A percentile compares a stretch with the other conserved stretches of the same genome.
Conservation (phyloP, 2,888 invertebrate species). For the Venustoraphidia nigricollis region DNA sequence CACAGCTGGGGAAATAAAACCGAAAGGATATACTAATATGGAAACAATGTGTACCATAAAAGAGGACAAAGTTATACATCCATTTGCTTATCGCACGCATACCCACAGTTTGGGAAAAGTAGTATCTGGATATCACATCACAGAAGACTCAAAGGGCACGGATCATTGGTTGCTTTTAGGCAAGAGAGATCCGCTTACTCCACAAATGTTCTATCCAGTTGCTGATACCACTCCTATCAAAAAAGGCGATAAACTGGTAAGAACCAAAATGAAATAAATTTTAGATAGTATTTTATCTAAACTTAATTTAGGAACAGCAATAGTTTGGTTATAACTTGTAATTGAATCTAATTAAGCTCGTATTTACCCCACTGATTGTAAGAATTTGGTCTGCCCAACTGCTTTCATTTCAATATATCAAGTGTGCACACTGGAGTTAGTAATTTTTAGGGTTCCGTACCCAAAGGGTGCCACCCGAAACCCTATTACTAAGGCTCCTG, state of each 20-base stretch:
- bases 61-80: slow-evolving; percentile 74
- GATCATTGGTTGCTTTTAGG: slow-evolving; percentile 74
- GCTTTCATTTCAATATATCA: too few species aligned
- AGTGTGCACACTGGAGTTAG: too few species aligned
- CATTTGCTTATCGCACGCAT: slow-evolving; percentile 90
- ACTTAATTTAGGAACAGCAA: slow-evolving; percentile 46
- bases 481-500: too few species aligned
- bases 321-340: too few species aligned
- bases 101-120: slow-evolving; percentile 78
- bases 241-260: slow-evolving; percentile 51
- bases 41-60: slow-evolving; percentile 74
- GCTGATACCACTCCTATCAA: slow-evolving; percentile 42
- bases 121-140: slow-evolving; percentile 69
- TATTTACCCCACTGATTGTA: too few species aligned
- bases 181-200: slow-evolving; percentile 70
- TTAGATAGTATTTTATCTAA: background rate
- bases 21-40: slow-evolving; percentile 62
- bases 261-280: slow-evolving; percentile 9
- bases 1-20: slow-evolving; percentile 66
- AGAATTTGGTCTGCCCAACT: too few species aligned
- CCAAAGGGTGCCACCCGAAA: too few species aligned
- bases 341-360: too few species aligned
- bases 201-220: slow-evolving; percentile 91
- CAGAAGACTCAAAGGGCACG: slow-evolving; percentile 32
- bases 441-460: too few species aligned